A percentile compares a stretch with the other conserved stretches of the same genome.
Conservation (phyloP, 2,113 vertebrate genomes). For the Sula dactylatra region DNA sequence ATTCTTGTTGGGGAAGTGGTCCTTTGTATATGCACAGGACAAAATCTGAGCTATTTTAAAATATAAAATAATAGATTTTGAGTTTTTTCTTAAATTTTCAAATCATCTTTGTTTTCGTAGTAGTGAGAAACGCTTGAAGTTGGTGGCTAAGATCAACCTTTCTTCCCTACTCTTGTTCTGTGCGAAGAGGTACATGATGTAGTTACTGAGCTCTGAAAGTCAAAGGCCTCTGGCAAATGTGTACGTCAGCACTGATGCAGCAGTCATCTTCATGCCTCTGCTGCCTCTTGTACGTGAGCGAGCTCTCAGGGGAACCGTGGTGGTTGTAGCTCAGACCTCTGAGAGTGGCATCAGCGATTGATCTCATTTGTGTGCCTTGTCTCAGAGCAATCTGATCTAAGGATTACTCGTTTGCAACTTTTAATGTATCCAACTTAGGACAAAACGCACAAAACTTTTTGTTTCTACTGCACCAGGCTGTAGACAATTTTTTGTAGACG, state of each 20-base stretch:
- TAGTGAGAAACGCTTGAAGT: neutral
- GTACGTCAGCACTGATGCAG: accelerated
- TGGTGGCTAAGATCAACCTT: neutral
- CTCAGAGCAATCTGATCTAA: constrained; percentile 1
- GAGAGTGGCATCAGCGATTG: neutral
- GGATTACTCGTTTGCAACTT: neutral
- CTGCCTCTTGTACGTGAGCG: accelerated
- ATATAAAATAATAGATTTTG: neutral
- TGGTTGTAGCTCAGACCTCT: neutral
- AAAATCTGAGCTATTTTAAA: neutral
- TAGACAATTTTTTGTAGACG: neutral
- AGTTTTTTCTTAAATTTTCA: neutral
- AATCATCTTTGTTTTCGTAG: neutral
- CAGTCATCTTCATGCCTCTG: neutral
- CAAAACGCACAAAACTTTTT: neutral
- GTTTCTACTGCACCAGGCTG: neutral
- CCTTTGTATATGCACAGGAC: neutral
- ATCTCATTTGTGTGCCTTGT: neutral
- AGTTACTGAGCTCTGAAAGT: neutral
- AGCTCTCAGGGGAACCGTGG: neutral
- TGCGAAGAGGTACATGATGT: neutral
- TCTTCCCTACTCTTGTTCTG: neutral
- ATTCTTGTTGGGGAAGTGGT: neutral
- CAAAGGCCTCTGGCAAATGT: neutral
- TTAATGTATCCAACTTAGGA: neutral